phyloP scores from a whole-genome alignment of 1,140 invertebrate species.

The Drosophila ercepeae region DNA sequence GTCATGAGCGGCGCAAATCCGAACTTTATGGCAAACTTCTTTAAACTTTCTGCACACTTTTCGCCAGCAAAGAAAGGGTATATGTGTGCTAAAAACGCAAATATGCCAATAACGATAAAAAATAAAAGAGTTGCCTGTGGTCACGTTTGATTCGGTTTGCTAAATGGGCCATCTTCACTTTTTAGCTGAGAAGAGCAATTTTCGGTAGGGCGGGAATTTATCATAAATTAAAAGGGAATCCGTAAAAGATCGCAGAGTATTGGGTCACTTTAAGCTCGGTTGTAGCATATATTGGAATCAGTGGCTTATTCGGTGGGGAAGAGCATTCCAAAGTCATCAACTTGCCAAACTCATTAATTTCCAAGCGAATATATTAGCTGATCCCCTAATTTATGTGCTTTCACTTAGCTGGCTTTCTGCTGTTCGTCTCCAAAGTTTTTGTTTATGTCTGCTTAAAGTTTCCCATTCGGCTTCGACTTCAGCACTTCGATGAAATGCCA shows the following conservation, averaged over 20 bases:
- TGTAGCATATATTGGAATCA: background rate
- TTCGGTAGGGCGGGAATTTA: constrained; percentile 42
- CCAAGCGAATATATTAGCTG: constrained; percentile 2
- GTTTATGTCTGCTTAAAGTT: constrained; percentile 61
- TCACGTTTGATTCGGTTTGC: constrained; percentile 60
- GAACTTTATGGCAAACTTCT: constrained; percentile 28
- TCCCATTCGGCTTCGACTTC: constrained; percentile 12
- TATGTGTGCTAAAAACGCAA: constrained; percentile 64
- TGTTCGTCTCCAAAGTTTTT: constrained; percentile 27
- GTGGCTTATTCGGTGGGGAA: background rate
- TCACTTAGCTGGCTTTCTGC: constrained; percentile 34
- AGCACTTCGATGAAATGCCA: constrained; percentile 45
- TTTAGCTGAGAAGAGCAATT: constrained; percentile 58
- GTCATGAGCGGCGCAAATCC: constrained; percentile 40
- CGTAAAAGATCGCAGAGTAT: background rate
- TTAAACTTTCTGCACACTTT: constrained; percentile 21
- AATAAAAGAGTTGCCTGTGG: constrained; percentile 61
- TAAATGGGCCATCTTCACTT: constrained; percentile 60
- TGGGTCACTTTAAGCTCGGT: background rate
- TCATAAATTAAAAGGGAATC: constrained; percentile 60
- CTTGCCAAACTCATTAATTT: background rate
- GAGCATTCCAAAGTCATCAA: constrained; percentile 25
- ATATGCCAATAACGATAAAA: constrained; percentile 58
- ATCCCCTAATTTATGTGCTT: constrained; percentile 55
- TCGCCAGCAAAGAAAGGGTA: background rate